phyloP scores from a whole-genome alignment of 2,888 invertebrate genomes.

The Oithona nana region DNA sequence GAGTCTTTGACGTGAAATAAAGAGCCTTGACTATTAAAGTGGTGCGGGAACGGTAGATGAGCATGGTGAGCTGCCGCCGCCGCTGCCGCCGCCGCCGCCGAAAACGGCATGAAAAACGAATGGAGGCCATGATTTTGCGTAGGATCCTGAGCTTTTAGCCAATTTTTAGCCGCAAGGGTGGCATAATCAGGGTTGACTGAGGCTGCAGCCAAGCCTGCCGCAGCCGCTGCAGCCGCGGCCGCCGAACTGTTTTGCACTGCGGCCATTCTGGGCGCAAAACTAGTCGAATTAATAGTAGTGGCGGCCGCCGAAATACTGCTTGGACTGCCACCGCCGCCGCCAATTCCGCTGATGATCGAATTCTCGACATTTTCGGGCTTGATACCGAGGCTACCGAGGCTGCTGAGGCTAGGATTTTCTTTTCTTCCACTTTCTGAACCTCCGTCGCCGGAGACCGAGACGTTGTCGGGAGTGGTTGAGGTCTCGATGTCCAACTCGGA shows the following conservation, averaged over 20 bases:
- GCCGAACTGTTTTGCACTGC: neutral
- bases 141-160: neutral
- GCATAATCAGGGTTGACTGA: neutral
- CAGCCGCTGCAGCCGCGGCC: neutral
- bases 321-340: neutral
- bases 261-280: neutral
- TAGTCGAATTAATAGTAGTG: neutral
- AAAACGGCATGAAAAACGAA: neutral
- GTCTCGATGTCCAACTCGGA: neutral
- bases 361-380: too few relatives aligned
- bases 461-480: neutral
- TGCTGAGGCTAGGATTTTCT: neutral
- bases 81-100: neutral
- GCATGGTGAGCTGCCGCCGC: neutral
- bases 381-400: neutral
- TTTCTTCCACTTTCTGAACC: neutral
- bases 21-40: neutral
- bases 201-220: neutral
- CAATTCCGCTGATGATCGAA: neutral
- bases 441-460: neutral
- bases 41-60: neutral
- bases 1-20: neutral
- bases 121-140: neutral
- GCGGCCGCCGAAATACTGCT: neutral
- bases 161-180: neutral